Percentiles rank a stretch among this genome's conserved stretches.
Evolutionary conservation across 2,797 vertebrate species (phyloP).

Genomic region (Dallia pectoralis): DNA sequence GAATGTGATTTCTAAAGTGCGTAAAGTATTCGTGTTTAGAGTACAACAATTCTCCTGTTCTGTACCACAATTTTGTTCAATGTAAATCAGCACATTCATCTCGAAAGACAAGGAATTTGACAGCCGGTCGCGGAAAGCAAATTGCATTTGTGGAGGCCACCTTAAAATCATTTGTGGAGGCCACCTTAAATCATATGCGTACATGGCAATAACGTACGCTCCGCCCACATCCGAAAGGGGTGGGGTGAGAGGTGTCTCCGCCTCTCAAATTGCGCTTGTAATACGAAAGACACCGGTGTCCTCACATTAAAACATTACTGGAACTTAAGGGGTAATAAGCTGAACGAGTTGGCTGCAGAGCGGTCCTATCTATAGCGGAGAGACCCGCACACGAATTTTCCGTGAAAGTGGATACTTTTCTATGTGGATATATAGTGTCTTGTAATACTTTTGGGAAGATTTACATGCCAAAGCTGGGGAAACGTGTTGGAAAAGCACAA

Average conservation of each 20-base stretch:
- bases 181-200: conserved; percentile 78
- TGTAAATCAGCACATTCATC: conserved; percentile 12
- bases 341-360: conserved; percentile 4
- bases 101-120: conserved; percentile 13
- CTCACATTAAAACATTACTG: conserved; percentile 21
- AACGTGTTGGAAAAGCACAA: conserved; percentile 51
- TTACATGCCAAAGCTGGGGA: conserved; percentile 75
- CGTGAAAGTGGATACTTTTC: conserved; percentile 29
- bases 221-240: conserved; percentile 65
- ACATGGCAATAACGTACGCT: conserved; percentile 66
- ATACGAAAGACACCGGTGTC: conserved; percentile 33
- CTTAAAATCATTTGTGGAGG: too few species aligned
- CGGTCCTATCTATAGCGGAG: conserved; percentile 16
- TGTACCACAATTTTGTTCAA: too few species aligned
- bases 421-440: conserved; percentile 46
- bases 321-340: conserved; percentile 25
- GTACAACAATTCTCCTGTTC: not conserved
- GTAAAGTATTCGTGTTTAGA: not conserved
- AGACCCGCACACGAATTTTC: conserved; percentile 24
- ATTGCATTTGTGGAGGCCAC: not conserved
- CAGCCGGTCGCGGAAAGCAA: conserved; percentile 5
- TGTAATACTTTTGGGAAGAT: conserved; percentile 17
- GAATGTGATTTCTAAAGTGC: not conserved
- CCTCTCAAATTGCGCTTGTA: conserved; percentile 50
- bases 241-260: conserved; percentile 65